A percentile compares a stretch with the other conserved stretches of the same genome.
Evolutionary conservation across 1,140 invertebrate species (phyloP).

Genomic region (Meloidogyne exigua): DNA sequence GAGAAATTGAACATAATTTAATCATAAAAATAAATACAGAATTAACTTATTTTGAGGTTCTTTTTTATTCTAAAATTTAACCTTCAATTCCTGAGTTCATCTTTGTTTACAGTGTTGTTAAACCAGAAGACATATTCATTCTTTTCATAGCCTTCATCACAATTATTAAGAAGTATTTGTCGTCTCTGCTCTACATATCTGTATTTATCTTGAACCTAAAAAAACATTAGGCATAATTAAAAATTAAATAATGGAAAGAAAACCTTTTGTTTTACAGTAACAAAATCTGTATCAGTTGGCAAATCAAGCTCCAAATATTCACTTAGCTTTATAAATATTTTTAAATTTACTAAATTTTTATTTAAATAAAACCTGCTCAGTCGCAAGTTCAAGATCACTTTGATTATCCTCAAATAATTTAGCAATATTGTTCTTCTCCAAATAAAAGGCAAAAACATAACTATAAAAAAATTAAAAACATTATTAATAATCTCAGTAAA

Average conservation of each 20-base stretch:
- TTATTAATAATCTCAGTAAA: no score
- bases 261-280: conserved; percentile 21
- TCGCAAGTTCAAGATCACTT: conserved; percentile 92
- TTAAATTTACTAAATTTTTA: not conserved
- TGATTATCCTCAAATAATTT: conserved; percentile 99
- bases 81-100: conserved; percentile 7
- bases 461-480: conserved; percentile 65
- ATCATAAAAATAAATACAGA: not conserved
- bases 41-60: not conserved
- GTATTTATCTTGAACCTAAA: conserved; percentile 89
- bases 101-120: conserved; percentile 14
- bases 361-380: conserved; percentile 73
- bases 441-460: conserved; percentile 95
- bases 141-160: conserved; percentile 95
- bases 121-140: conserved; percentile 42
- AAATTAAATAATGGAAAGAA: conserved; percentile 30
- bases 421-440: conserved; percentile 95
- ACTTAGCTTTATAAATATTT: conserved; percentile 70
- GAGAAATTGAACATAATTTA: not conserved
- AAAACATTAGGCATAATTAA: no score
- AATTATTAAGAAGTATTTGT: conserved; percentile 89
- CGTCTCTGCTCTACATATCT: conserved; percentile 91
- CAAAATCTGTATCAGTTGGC: conserved; percentile 84
- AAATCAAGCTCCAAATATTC: conserved; percentile 97
- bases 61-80: not conserved